These are phyloP conservation scores for Dorcus hopei DNA, from an alignment of 2,888 invertebrate species.

Conservation along the genomic window DNA sequence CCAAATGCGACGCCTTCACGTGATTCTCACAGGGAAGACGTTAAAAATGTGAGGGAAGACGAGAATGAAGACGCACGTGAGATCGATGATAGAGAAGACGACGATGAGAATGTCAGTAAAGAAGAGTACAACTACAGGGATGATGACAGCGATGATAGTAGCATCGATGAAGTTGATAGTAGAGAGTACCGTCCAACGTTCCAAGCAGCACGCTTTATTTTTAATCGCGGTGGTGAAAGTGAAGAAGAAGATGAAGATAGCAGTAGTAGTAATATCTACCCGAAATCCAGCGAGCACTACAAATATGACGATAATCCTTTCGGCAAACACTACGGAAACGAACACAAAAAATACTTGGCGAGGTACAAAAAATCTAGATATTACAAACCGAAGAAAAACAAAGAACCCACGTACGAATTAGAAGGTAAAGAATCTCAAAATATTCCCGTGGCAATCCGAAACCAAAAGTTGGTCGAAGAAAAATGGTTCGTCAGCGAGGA, in stretches of 20 bases:
- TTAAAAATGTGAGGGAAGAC: too few relatives aligned
- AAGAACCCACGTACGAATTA: constrained; percentile 16
- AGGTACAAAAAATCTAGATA: constrained; percentile 20
- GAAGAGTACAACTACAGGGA: constrained; percentile 16
- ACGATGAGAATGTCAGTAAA: constrained; percentile 21
- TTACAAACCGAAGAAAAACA: constrained; percentile 13
- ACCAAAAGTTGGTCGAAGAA: constrained; percentile 25
- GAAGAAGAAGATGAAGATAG: constrained; percentile 20
- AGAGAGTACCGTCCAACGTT: constrained; percentile 14
- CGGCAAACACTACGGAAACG: constrained; percentile 2
- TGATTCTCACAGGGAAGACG: too few relatives aligned
- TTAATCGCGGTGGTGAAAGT: constrained; percentile 3
- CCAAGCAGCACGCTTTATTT: constrained; percentile 12
- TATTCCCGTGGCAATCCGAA: constrained; percentile 26
- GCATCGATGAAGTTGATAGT: constrained; percentile 15
- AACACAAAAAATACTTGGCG: neutral
- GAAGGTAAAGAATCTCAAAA: constrained; percentile 27
- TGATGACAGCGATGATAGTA: constrained; percentile 21
- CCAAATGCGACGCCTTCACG: too few relatives aligned
- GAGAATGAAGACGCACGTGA: constrained; percentile 21
- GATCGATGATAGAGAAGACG: constrained; percentile 16
- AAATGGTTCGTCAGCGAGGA: constrained; percentile 30
- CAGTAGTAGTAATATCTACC: constrained; percentile 12
- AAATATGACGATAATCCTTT: constrained; percentile 9
- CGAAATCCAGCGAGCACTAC: constrained; percentile 1